These are phyloP conservation scores for Gasteruption jaculator DNA, from an alignment of 2,888 invertebrate genomes.

Conservation along the genomic window DNA sequence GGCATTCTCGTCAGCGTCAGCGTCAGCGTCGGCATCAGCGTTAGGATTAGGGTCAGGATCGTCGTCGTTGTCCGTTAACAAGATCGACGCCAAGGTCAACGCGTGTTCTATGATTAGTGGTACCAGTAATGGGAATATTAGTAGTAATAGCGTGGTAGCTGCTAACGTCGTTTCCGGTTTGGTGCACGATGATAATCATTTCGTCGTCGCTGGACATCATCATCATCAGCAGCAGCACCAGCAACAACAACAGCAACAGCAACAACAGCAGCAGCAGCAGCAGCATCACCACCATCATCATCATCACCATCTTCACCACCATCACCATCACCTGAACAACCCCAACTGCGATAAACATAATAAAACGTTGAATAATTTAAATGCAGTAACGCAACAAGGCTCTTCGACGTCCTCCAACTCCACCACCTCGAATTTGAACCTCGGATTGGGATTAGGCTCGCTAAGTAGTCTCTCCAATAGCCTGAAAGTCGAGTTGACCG, in stretches of 20 bases:
- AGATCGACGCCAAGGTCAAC: slow-evolving; percentile 33
- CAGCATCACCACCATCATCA: background rate
- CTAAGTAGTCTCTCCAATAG: slow-evolving; percentile 38
- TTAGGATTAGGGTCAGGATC: no score
- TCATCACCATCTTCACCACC: background rate
- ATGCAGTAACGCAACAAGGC: slow-evolving; percentile 33
- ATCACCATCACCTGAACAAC: slow-evolving; percentile 26
- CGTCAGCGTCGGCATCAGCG: slow-evolving; percentile 9
- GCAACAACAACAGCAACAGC: slow-evolving; percentile 5
- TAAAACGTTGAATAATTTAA: slow-evolving; percentile 46
- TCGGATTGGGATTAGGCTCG: slow-evolving; percentile 43
- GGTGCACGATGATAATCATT: slow-evolving; percentile 30
- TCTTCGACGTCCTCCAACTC: slow-evolving; percentile 35
- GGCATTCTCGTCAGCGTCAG: slow-evolving; percentile 11
- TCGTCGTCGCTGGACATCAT: no score
- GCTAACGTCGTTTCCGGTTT: slow-evolving; percentile 17
- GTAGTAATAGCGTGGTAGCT: background rate
- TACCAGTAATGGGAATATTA: slow-evolving; percentile 5
- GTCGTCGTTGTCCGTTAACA: no score
- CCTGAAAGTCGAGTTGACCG: slow-evolving; percentile 45
- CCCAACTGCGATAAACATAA: slow-evolving; percentile 36
- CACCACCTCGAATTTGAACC: slow-evolving; percentile 34
- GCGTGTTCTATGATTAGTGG: no score
- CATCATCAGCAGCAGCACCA: slow-evolving; percentile 10
- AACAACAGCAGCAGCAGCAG: background rate